phyloP scores from a whole-genome alignment of 2,797 vertebrate genomes.

The Hypotaenidia philippensis region DNA sequence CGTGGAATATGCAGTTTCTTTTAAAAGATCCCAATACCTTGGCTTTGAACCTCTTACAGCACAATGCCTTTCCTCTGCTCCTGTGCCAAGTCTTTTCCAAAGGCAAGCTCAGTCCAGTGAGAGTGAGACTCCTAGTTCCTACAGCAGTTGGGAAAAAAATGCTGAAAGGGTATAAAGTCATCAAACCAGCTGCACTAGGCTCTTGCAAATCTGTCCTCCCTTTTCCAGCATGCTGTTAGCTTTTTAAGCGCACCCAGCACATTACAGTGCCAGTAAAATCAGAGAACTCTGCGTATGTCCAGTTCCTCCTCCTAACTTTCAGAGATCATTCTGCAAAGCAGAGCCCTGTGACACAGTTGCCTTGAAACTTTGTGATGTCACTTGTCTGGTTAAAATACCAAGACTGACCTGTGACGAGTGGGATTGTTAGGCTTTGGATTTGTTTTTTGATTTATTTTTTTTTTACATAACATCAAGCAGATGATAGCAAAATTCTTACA shows the following conservation, averaged over 20 bases:
- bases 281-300: not conserved
- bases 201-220: not conserved
- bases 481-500: not conserved
- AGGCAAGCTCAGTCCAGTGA: not conserved
- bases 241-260: not conserved
- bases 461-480: not conserved
- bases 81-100: not conserved
- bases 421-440: not conserved
- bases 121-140: not conserved
- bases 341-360: fast-evolving
- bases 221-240: not conserved
- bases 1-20: not conserved
- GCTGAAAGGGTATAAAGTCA: not conserved
- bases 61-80: not conserved
- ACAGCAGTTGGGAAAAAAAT: not conserved
- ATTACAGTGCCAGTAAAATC: not conserved
- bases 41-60: not conserved
- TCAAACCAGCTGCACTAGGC: not conserved
- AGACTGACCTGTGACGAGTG: not conserved
- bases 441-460: not conserved
- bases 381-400: not conserved
- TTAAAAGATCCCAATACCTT: not conserved
- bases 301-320: not conserved
- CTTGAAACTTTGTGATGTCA: not conserved
- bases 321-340: not conserved